Base-by-base conservation (phyloP, 2,797 vertebrate genomes). In the Lateolabrax maculatus region DNA sequence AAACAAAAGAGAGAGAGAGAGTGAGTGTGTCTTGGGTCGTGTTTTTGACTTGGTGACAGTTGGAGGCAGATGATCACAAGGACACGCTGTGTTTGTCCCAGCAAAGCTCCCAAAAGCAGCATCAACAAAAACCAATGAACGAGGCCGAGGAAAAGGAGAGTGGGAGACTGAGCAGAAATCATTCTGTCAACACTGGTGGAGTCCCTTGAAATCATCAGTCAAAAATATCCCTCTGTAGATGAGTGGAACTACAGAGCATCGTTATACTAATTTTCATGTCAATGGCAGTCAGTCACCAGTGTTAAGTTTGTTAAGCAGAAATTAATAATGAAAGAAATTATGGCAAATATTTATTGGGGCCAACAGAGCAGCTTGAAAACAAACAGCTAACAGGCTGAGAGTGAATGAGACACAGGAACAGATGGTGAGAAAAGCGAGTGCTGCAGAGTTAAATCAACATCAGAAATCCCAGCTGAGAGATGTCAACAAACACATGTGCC, bases 371-470 rank as follows among this genome's bases (percentile, higher is more conserved):
- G 81, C 84, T 86, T 71, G 81, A 62, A 87, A 80, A 86, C 82
- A 87, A 90, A 88, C 90, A 89, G 76, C 75, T 48, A 81, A 84
- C 83, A 88, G 84, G 63, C 89, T 82, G 84, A 65, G 81, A 74
- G 64, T 11, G 56, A 83, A 81, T 53, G 56, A 84, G 65, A 85
- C 66, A 44, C 53, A 18, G 68, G 79, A 89, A 55, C 91, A 92
- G 91, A 94, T 92, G 93, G 90, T 71, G 86, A 79, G 86, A 81
- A 81, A 84, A 77, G 81, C 64, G 61, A 84, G 85, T 53, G 81
- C 80, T 48, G 73, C 67, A 43, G 75, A 84, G 87, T 87, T 84
- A 89, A 85, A 90, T 77, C 75, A 81, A 91, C 87, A 88, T 44
- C 51, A 89, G 63, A 81, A 63, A 69, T 84, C 87, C 87, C 86